These are phyloP conservation scores for Dioctria linearis DNA, from an alignment of 2,888 invertebrate species.

Conservation along the genomic window DNA sequence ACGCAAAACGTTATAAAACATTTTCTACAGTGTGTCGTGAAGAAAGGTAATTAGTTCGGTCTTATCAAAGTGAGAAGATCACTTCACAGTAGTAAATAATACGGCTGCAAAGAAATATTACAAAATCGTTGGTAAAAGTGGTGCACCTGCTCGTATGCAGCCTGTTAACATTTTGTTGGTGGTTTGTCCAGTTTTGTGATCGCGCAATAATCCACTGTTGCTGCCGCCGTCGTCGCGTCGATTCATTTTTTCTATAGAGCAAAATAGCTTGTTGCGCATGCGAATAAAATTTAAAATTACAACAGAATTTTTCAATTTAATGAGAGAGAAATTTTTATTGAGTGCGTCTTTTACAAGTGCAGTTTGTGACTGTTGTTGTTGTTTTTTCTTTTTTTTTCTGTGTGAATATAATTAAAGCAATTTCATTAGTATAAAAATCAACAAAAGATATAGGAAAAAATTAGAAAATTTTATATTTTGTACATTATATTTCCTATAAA, in stretches of 20 bases:
- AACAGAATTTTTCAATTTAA: neutral
- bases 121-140: conserved; percentile 29
- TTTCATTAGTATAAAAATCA: neutral
- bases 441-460: neutral
- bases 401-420: conserved; percentile 14
- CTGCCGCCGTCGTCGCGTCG: too few species aligned
- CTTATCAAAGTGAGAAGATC: neutral
- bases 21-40: neutral
- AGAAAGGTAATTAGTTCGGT: conserved; percentile 20
- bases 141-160: conserved; percentile 6
- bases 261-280: neutral
- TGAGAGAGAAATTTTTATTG: neutral
- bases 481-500: neutral
- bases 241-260: too few species aligned
- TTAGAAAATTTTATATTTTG: neutral
- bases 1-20: neutral
- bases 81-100: neutral
- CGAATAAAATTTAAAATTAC: neutral
- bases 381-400: neutral
- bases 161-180: neutral
- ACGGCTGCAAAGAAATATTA: conserved; percentile 1
- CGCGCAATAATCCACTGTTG: conserved; percentile 3
- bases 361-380: too few species aligned
- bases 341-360: neutral
- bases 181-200: conserved; percentile 40